Base-by-base conservation (phyloP, 2,797 vertebrate genomes). In the Thripadectes ignobilis region DNA sequence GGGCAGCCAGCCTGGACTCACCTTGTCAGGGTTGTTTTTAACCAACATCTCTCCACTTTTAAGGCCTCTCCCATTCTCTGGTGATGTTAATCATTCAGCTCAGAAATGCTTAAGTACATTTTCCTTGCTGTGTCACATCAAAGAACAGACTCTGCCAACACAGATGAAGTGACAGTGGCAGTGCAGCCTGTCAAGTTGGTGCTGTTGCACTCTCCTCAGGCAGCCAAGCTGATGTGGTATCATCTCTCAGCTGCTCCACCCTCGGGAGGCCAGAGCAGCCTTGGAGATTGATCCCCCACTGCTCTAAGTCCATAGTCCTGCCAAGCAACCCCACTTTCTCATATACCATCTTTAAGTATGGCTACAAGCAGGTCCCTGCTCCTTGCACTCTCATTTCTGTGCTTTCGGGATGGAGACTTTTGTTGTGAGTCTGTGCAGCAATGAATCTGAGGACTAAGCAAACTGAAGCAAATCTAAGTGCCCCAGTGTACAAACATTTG, bases 181-280 rank as follows among this genome's bases (percentile, higher is more conserved):
- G 57, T 4, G 12, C 46, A 68, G 6, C 76, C 39, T 39, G 14
- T 26, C 22, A n/a, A 24, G 32, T 14, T 0, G 0, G 26, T 39
- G 38, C 52, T 17, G 9, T 8, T 38, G 23, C 16, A 9, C 24
- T 26, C 7, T 30, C 39, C 48, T 41, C 2, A 0, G 4, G 32
- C 65, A 43, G 61, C 61, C 20, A 32, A 32, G 14, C 21, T 43
- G 39, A 32, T 4, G 13, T 32, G 39, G 39, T 39, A 32, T 21
- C 41, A 4, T 24, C 54, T 10, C 51, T 49, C 23, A 81, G 43
- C 71, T 17, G 29, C 48, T 51, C 65, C 29, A 34, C 16, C 17
- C 38, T 8, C 17, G 5, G 45, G 54, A 73, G 14, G 11, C 61
- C 59, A 2, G 21, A 68, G 39, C 17, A 2, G 46, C 39, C 46